A percentile compares a stretch with the other conserved stretches of the same genome.
Conservation (phyloP, 2,113 vertebrate species). For the Forbesichthys agassizii region DNA sequence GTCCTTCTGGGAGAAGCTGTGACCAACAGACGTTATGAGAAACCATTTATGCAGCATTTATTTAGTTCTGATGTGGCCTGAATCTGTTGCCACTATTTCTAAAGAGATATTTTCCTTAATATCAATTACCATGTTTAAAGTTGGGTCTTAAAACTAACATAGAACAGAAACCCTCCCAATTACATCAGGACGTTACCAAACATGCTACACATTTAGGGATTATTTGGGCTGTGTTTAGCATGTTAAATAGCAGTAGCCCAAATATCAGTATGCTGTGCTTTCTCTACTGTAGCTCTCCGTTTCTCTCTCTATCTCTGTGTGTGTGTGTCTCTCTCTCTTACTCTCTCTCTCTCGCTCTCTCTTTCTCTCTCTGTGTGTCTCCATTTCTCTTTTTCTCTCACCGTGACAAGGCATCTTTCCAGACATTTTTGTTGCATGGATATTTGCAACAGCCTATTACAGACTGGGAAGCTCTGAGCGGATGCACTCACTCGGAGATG, state of each 20-base stretch:
- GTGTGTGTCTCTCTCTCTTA: background rate
- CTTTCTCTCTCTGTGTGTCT: constrained; percentile 18
- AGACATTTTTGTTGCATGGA: constrained; percentile 73
- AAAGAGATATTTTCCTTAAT: constrained; percentile 34
- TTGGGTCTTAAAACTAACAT: constrained; percentile 59
- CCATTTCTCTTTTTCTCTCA: constrained; percentile 41
- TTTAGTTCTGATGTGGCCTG: constrained; percentile 43
- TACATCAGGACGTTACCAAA: constrained; percentile 60
- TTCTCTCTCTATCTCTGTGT: background rate
- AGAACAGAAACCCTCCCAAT: constrained; percentile 45
- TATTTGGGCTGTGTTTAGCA: background rate
- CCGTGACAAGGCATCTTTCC: constrained; percentile 75
- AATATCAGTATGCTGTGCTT: background rate
- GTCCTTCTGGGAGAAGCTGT: constrained; percentile 32
- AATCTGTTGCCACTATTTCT: constrained; percentile 48
- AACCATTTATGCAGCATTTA: constrained; percentile 36
- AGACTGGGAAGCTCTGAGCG: constrained; percentile 68
- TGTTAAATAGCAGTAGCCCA: constrained; percentile 19
- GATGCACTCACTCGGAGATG: constrained; percentile 77
- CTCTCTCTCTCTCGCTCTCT: constrained; percentile 29
- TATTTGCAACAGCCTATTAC: constrained; percentile 79
- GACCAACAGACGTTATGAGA: constrained; percentile 38
- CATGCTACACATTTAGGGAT: constrained; percentile 37
- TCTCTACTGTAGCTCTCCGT: constrained; percentile 33
- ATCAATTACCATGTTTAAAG: constrained; percentile 57